phyloP scores from a whole-genome alignment of 2,888 invertebrate species.

The Euzetes globulus region DNA sequence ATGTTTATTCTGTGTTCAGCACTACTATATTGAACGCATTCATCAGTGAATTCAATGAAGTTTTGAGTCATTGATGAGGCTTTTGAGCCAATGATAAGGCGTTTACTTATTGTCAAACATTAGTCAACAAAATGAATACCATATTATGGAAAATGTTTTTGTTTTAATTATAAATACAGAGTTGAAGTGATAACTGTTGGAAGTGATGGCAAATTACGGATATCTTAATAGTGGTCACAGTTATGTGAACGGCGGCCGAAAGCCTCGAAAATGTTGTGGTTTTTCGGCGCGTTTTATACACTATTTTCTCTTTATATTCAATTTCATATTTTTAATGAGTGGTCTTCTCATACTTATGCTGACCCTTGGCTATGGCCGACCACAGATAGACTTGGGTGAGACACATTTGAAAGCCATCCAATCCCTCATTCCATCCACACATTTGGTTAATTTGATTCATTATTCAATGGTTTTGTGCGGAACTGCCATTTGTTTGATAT shows the following conservation, averaged over 20 bases:
- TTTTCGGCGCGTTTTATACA: conserved; percentile 33
- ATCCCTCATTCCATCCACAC: conserved; percentile 70
- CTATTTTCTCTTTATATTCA: conserved; percentile 32
- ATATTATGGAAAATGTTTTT: background rate
- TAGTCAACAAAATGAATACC: background rate
- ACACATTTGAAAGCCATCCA: conserved; percentile 60
- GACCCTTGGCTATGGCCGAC: conserved; percentile 66
- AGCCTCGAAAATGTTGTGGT: conserved; percentile 31
- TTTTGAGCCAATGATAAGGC: background rate
- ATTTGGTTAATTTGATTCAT: conserved; percentile 54
- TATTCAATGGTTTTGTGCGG: conserved; percentile 34
- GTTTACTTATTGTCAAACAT: background rate
- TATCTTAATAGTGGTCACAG: background rate
- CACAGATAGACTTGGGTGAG: conserved; percentile 59
- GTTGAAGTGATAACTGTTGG: background rate
- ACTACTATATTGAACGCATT: no score
- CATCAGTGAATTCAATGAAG: no score
- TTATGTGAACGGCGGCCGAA: background rate
- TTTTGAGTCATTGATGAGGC: background rate
- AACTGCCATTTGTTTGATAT: conserved; percentile 22
- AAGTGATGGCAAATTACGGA: conserved; percentile 11
- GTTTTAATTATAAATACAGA: background rate
- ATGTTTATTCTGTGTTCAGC: no score
- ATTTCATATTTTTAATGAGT: conserved; percentile 34
- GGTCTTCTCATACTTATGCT: conserved; percentile 34